These are phyloP conservation scores for Drosophila suzukii DNA, from an alignment of 1,140 invertebrate genomes.

Conservation along the genomic window DNA sequence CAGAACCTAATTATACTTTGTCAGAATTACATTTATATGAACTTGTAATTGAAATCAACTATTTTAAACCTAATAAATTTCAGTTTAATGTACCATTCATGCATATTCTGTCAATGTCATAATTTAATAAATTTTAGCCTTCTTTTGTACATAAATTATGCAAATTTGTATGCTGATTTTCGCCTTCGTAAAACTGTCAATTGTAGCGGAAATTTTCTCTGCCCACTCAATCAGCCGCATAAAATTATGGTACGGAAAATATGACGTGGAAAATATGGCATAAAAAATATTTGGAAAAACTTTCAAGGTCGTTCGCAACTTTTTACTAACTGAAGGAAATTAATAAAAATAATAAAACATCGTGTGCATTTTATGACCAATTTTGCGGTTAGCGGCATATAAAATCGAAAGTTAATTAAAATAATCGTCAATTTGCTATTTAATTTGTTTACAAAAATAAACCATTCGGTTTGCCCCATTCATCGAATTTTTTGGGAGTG, in stretches of 20 bases:
- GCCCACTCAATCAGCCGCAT: not conserved
- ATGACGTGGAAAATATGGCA: not conserved
- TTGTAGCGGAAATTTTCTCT: constrained; percentile 9
- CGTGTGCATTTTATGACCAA: constrained; percentile 6
- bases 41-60: too few relatives aligned
- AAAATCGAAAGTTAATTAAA: constrained; percentile 36
- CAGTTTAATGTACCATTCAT: constrained; percentile 1
- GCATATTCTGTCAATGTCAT: constrained; percentile 8
- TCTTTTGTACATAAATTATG: constrained; percentile 27
- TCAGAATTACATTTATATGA: too few relatives aligned
- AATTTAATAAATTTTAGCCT: constrained; percentile 13
- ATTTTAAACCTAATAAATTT: not conserved
- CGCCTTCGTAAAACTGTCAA: constrained; percentile 24
- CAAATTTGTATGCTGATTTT: constrained; percentile 4
- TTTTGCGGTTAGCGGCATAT: constrained; percentile 5
- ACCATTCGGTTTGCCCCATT: constrained; percentile 1
- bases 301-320: constrained; percentile 8
- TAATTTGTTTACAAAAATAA: constrained; percentile 37
- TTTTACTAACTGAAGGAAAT: not conserved
- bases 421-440: constrained; percentile 32
- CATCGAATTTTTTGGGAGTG: not conserved
- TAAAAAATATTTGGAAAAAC: constrained; percentile 2
- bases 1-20: too few relatives aligned
- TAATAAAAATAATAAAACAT: not conserved
- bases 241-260: not conserved